These are phyloP conservation scores for Drosophila kanapiae DNA, from an alignment of 1,140 invertebrate genomes.

Conservation along the genomic window DNA sequence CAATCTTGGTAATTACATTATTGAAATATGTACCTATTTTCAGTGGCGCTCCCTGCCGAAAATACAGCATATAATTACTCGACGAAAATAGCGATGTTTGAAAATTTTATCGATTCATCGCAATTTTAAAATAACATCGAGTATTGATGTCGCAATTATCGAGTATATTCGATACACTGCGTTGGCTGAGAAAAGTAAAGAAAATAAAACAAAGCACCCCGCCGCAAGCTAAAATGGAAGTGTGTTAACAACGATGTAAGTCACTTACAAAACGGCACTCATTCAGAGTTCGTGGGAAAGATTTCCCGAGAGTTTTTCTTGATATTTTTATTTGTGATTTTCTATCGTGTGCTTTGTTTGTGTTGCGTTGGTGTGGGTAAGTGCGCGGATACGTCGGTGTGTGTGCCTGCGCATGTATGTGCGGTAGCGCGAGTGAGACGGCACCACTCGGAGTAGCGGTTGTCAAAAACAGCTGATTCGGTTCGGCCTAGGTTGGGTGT, in stretches of 20 bases:
- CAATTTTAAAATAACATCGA: too few species aligned
- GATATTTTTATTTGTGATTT: conserved; percentile 43
- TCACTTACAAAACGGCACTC: conserved; percentile 7
- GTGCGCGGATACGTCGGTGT: conserved; percentile 42
- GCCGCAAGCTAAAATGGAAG: conserved; percentile 49
- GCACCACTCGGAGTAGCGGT: conserved; percentile 47
- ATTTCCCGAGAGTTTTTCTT: conserved; percentile 6
- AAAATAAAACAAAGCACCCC: conserved; percentile 43
- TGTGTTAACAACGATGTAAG: conserved; percentile 57
- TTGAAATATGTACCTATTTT: too few species aligned
- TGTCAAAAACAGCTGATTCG: conserved; percentile 63
- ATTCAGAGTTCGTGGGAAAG: conserved; percentile 18
- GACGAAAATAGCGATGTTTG: too few species aligned
- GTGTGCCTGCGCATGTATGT: conserved; percentile 45
- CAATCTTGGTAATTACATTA: too few species aligned
- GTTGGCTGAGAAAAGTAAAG: conserved; percentile 12
- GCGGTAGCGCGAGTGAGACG: conserved; percentile 33
- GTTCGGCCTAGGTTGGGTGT: conserved; percentile 15
- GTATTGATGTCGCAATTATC: too few species aligned
- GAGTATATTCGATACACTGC: too few species aligned
- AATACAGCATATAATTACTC: too few species aligned
- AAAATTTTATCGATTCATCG: too few species aligned
- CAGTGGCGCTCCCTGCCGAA: too few species aligned
- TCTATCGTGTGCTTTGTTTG: conserved; percentile 57
- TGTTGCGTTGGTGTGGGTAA: conserved; percentile 42